Percentiles rank a stretch among this genome's conserved stretches.
Conservation (phyloP, 2,113 vertebrate genomes). For the Grantiella picta region DNA sequence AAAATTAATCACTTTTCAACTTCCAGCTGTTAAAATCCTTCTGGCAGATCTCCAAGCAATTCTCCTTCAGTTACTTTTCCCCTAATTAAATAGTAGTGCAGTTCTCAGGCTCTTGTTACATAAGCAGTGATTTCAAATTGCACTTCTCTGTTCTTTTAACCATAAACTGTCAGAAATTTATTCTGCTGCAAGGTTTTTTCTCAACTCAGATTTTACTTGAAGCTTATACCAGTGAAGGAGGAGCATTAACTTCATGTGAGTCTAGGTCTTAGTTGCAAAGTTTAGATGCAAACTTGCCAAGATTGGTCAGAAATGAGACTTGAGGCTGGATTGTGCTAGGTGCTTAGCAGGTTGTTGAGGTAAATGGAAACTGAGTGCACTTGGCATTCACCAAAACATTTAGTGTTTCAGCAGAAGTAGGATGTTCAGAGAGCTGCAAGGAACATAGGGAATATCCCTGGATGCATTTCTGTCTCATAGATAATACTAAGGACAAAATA, state of each 20-base stretch:
- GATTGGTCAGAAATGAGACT: background rate
- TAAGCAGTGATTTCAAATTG: conserved; percentile 60
- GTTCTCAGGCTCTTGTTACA: conserved; percentile 70
- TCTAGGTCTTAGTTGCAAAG: background rate
- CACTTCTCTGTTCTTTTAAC: conserved; percentile 28
- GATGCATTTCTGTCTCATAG: background rate
- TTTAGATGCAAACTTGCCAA: background rate
- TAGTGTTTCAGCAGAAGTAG: background rate
- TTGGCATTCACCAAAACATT: background rate
- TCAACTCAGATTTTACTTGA: background rate
- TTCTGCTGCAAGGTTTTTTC: background rate
- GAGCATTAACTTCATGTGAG: background rate
- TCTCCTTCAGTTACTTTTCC: conserved; percentile 68
- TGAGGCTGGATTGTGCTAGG: background rate
- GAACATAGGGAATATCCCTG: background rate
- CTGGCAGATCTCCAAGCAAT: conserved; percentile 75
- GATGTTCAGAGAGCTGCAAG: background rate
- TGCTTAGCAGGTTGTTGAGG: background rate
- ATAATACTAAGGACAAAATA: background rate
- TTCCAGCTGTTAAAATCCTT: conserved; percentile 79
- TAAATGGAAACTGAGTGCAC: background rate
- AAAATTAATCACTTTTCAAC: conserved; percentile 80
- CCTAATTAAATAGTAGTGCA: conserved; percentile 70
- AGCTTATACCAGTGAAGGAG: background rate
- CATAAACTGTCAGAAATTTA: background rate